Evolutionary conservation across 2,113 vertebrate species (phyloP).

Genomic region (Serinus canaria): DNA sequence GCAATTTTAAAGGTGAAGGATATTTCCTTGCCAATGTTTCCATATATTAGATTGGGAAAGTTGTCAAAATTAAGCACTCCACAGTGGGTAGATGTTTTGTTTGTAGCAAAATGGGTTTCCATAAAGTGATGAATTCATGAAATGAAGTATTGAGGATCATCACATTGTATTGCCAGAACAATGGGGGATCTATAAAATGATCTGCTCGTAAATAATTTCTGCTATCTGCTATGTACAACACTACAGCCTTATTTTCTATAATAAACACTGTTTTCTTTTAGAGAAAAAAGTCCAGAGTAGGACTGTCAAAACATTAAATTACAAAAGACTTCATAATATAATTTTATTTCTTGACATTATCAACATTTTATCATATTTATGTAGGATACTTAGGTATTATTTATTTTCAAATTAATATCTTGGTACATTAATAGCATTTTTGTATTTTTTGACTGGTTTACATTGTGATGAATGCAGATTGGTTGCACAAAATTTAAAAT

Average conservation of each 20-base stretch:
- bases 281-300: constrained; percentile 23
- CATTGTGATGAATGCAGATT: constrained; percentile 47
- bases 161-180: constrained; percentile 48
- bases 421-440: constrained; percentile 39
- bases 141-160: constrained; percentile 44
- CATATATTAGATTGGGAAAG: not conserved
- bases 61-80: constrained; percentile 54
- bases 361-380: not conserved
- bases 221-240: not conserved
- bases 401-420: constrained; percentile 60
- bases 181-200: constrained; percentile 56
- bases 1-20: constrained; percentile 19
- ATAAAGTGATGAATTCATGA: constrained; percentile 51
- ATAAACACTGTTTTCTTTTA: constrained; percentile 37
- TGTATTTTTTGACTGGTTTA: constrained; percentile 63
- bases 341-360: constrained; percentile 47
- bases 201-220: constrained; percentile 56
- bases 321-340: constrained; percentile 39
- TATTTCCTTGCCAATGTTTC: constrained; percentile 3
- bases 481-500: constrained; percentile 42
- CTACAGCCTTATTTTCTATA: constrained; percentile 42
- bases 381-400: constrained; percentile 14
- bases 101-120: constrained; percentile 35
- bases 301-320: constrained; percentile 66
- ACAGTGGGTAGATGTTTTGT: constrained; percentile 25